Base-by-base conservation (phyloP, 2,113 vertebrate species). In the Pterophyllum scalare region DNA sequence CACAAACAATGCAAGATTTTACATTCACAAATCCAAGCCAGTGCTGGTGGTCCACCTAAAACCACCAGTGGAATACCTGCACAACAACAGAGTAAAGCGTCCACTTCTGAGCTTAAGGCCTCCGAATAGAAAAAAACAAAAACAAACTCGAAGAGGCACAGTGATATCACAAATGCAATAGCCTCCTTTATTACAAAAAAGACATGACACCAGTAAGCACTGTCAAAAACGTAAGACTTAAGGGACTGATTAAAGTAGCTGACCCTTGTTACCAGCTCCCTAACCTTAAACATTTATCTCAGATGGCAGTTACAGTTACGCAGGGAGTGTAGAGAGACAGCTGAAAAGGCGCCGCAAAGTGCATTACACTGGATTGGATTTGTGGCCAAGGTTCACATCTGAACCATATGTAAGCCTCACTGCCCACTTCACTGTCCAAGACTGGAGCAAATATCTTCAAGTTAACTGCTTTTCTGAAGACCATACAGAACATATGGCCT, bases 391-490 rank as follows among this genome's bases (percentile, higher is more conserved):
- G 54, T 14, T 1, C 26, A 78, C 28, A 24, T 65, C 59, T 14
- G 60, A 79, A 38, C 77, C 49, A 54, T 24, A 57, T 35, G 54
- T 79, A 24, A 57, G 77, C 61, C 60, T 57, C 49, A 26, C 35
- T 40, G 31, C 33, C n/a, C 77, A 79, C 19, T 54, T 24, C n/a
- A 57, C 19, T 17, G 46, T 40, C 77, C 3, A 64, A 56, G 60
- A 79, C 12, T 79, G 49, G n/a, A 57, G 28, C 17, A 54, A 64
- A 79, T 65, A 10, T 61, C 43, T 62, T 64, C 3, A 11, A 38
- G 26, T 43, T n/a, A 33, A 12, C 4, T 78, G 20, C 28, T 22
- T 62, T 61, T 20, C 20, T 13, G 62, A 43, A 22, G 60, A 35
- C 31, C 31, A 62, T 13, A 19, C 13, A 31, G 24, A n/a, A n/a